phyloP scores from a whole-genome alignment of 1,140 invertebrate genomes.

The Drosophila fuyamai region DNA sequence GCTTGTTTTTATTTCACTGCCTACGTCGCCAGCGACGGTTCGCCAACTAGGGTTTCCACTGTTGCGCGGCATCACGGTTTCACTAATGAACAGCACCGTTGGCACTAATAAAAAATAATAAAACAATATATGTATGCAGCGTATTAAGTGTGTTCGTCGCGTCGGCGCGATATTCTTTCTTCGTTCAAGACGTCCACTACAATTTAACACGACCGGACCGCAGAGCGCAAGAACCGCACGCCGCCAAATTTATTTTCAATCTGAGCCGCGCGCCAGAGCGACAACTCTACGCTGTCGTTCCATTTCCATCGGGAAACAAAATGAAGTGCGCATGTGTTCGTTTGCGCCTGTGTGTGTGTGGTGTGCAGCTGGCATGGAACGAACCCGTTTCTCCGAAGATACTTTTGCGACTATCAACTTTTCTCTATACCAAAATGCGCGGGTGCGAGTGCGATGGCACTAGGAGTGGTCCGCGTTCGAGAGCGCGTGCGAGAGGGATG shows the following conservation, averaged over 20 bases:
- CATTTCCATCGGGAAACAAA: constrained; percentile 56
- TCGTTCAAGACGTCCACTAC: constrained; percentile 3
- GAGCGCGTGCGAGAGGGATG: constrained; percentile 39
- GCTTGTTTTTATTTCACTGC: constrained; percentile 59
- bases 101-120: constrained; percentile 15
- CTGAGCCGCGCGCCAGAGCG: constrained; percentile 53
- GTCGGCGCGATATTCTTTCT: constrained; percentile 39
- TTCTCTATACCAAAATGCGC: constrained; percentile 72
- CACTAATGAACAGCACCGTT: constrained; percentile 1
- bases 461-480: constrained; percentile 12
- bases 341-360: constrained; percentile 20
- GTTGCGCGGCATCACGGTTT: constrained; percentile 16
- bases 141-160: constrained; percentile 25
- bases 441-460: constrained; percentile 64
- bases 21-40: constrained; percentile 19
- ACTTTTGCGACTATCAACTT: constrained; percentile 38
- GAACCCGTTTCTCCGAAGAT: constrained; percentile 57
- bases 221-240: constrained; percentile 44
- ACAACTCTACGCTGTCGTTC: constrained; percentile 51
- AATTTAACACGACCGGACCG: neutral
- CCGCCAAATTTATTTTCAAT: constrained; percentile 60
- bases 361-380: constrained; percentile 36
- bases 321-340: constrained; percentile 70
- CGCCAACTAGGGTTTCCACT: constrained; percentile 16
- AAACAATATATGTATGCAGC: neutral